Evolutionary conservation across 2,797 vertebrate species (phyloP).

Genomic region (Melanotaenia nigrans): DNA sequence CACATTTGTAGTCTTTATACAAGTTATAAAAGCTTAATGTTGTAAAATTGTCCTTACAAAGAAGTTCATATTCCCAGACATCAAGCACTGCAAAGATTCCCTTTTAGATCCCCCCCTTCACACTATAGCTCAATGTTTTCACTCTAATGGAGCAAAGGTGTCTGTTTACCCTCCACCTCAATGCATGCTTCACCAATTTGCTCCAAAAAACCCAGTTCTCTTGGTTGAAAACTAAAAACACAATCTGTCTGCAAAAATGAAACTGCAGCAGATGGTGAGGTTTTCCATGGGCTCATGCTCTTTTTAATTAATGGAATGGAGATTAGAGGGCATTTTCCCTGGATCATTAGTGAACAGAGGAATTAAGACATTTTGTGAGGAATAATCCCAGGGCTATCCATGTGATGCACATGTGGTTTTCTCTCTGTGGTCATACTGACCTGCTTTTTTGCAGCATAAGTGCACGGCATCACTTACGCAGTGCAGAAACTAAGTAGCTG

Average conservation of each 20-base stretch:
- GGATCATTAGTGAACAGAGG: constrained; percentile 87
- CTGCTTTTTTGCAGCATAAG: constrained; percentile 82
- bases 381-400: constrained; percentile 83
- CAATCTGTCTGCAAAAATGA: constrained; percentile 81
- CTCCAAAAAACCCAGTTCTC: constrained; percentile 62
- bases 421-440: constrained; percentile 79
- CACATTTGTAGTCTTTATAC: constrained; percentile 8
- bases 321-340: constrained; percentile 85
- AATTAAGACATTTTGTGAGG: constrained; percentile 87
- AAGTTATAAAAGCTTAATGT: constrained; percentile 30
- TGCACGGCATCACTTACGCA: constrained; percentile 80
- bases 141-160: constrained; percentile 45
- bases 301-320: constrained; percentile 87
- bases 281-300: constrained; percentile 82
- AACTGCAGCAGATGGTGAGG: constrained; percentile 82
- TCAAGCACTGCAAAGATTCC: constrained; percentile 7
- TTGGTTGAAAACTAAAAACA: constrained; percentile 75
- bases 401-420: constrained; percentile 79
- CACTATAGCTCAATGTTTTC: constrained; percentile 34
- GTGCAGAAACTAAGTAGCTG: constrained; percentile 76
- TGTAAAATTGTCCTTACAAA: constrained; percentile 33
- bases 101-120: constrained; percentile 27
- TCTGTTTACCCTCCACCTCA: constrained; percentile 66
- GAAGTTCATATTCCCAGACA: constrained; percentile 14
- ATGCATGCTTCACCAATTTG: constrained; percentile 41